Evolutionary conservation across 2,113 vertebrate genomes (phyloP).

Genomic region (Martes martes): DNA sequence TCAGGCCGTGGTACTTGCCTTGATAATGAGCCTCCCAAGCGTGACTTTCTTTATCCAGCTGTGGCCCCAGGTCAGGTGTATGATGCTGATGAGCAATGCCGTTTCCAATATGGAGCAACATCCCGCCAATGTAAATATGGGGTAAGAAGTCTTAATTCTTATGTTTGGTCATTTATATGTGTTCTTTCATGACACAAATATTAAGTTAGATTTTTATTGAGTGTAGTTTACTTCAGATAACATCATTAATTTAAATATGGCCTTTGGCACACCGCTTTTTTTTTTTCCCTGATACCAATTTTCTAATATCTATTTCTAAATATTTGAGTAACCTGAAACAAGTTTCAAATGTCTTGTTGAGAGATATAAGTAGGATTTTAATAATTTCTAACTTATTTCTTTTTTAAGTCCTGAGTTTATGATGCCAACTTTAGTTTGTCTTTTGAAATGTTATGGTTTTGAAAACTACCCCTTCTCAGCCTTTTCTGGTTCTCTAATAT

Average conservation of each 20-base stretch:
- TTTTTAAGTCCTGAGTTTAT: conserved; percentile 53
- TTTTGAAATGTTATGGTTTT: conserved; percentile 47
- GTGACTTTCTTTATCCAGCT: conserved; percentile 99
- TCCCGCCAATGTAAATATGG: conserved; percentile 99
- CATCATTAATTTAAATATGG: conserved; percentile 39
- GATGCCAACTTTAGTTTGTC: conserved; percentile 43
- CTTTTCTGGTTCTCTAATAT: conserved; percentile 41
- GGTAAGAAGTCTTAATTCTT: conserved; percentile 94
- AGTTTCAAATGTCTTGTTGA: conserved; percentile 38
- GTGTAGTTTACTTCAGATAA: conserved; percentile 30
- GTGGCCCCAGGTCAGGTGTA: conserved; percentile 99
- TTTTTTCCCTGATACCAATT: conserved; percentile 78
- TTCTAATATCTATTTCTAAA: conserved; percentile 59
- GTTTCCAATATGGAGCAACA: conserved; percentile 98
- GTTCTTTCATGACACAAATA: conserved; percentile 63
- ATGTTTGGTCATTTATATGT: conserved; percentile 72
- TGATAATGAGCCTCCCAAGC: conserved; percentile 99
- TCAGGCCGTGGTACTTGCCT: conserved; percentile 99
- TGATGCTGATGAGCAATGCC: conserved; percentile 97
- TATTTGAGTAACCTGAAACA: conserved; percentile 45
- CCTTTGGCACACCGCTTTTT: conserved; percentile 74
- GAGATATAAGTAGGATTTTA: not conserved
- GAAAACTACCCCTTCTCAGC: not conserved
- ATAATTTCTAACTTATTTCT: conserved; percentile 19
- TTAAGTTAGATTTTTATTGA: conserved; percentile 52